Base-by-base conservation (phyloP, 2,113 vertebrate species). In the Cebidichthys violaceus region DNA sequence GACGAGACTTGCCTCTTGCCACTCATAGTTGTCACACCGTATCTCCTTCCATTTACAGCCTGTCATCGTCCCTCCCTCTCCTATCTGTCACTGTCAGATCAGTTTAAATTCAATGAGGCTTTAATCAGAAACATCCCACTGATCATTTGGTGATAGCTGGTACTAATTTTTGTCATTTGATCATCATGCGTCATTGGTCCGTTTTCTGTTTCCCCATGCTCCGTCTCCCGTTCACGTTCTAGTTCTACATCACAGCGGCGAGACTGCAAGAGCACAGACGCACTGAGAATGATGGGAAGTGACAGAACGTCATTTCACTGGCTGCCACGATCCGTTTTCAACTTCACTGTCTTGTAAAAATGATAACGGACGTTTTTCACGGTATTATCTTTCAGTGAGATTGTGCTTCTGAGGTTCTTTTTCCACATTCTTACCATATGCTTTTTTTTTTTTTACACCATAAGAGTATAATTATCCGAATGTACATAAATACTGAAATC, bases 1-100 rank as follows among this genome's bases (percentile, higher is more conserved):
- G 45, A 82, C 61, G 31, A 2, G 15, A 75, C 66, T 80, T 1
- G 62, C 55, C 60, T 2, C 37, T 31, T 52, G 8, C 68, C 62
- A 31, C 74, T 81, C 71, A 33, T 11, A 85, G 62, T 76, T 79
- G 82, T 84, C 86, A 65, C 57, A 1, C n/a, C 75, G 52, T 54
- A 59, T 78, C 80, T 52, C 52, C 54, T 39, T 64, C 69, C 57
- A 72, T 88, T 88, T 77, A 62, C 70, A 6, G 50, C 27, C 82
- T 77, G 79, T 87, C 86, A 60, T 29, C 71, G 5, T 15, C 55
- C 67, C 57, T 8, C 69, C 24, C 68, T 20, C 14, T 27, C 27
- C 81, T 67, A 75, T 86, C 82, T 54, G 2, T 90, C 84, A 84
- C 71, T 80, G 87, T 88, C 81, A 59, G 43, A 57, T 75, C 60